Conservation (phyloP, 2,888 invertebrate genomes). For the Oxyteleia sp. region DNA sequence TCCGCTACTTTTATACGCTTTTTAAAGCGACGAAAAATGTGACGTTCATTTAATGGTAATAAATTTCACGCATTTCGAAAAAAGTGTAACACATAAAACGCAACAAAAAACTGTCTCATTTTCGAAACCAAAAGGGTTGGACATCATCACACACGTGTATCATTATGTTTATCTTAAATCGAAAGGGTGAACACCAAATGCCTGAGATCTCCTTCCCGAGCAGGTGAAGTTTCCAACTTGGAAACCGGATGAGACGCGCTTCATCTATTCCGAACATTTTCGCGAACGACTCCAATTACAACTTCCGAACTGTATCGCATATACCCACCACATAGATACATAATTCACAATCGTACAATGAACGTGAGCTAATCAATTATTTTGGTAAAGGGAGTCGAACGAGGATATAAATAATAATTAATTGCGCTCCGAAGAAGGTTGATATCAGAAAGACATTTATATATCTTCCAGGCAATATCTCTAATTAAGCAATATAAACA, state of each 20-base stretch:
- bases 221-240: constrained; percentile 42
- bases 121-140: constrained; percentile 44
- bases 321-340: neutral
- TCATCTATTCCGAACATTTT: constrained; percentile 41
- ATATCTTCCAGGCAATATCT: too few species aligned
- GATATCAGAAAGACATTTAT: too few species aligned
- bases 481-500: too few species aligned
- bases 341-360: neutral
- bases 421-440: too few species aligned
- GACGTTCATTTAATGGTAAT: constrained; percentile 26
- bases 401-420: too few species aligned
- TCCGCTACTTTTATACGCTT: neutral
- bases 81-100: constrained; percentile 28
- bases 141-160: constrained; percentile 53
- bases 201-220: constrained; percentile 33
- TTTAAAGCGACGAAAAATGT: constrained; percentile 8
- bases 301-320: constrained; percentile 3
- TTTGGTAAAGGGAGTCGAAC: too few species aligned
- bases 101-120: constrained; percentile 43
- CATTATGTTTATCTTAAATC: constrained; percentile 63
- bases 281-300: constrained; percentile 44
- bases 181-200: constrained; percentile 55
- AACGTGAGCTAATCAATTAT: neutral
- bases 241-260: constrained; percentile 49
- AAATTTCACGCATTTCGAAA: constrained; percentile 42